Base-by-base conservation (phyloP, 2,113 vertebrate genomes). In the Chaetodon trifascialis region DNA sequence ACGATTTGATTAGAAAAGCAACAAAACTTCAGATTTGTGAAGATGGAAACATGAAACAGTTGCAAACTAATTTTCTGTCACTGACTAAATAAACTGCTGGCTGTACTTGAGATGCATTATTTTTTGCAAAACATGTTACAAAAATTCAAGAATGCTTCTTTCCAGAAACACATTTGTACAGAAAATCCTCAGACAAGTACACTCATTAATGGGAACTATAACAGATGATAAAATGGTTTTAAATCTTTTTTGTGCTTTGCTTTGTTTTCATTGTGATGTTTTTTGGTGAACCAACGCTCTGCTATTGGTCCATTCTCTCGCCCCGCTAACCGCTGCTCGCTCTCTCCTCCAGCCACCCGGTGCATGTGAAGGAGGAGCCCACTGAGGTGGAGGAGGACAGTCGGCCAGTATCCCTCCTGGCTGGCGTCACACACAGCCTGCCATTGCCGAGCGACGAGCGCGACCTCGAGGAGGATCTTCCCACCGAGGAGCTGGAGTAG, bases 311-410 rank as follows among this genome's bases (percentile, higher is more conserved):
- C 10, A 11, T 11, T 44, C 42, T 9, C 42, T 25, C 7, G 8
- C 49, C 30, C 19, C 4, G 15, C 68, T 83, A 59, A 80, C 86
- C 23, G 21, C 44, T 64, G 56, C 66, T 25, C 62, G 7, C 11
- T 75, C 16, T 83, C 56, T 36, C 72, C 58, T 40, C 0, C 88
- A 97, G 98, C 93, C 98, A 99, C 91, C 96, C 95, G 84, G 95
- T 99, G 73, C 98, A 99, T 82, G 98, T 99, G 94, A 99, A 99
- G 94, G 98, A 99, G 95, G 98, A 99, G 80, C 98, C 98, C 0
- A 94, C 97, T 0, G 97, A 99, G 91, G 83, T 97, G 0, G 98
- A 99, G 90, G 98, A 99, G 15, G 97, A 99, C 89, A 91, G 95
- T 84, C 94, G 97, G 73, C 96, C 97, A 0, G 88, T 98, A 25